Conservation (phyloP, 2,113 vertebrate species). For the Excalfactoria chinensis region DNA sequence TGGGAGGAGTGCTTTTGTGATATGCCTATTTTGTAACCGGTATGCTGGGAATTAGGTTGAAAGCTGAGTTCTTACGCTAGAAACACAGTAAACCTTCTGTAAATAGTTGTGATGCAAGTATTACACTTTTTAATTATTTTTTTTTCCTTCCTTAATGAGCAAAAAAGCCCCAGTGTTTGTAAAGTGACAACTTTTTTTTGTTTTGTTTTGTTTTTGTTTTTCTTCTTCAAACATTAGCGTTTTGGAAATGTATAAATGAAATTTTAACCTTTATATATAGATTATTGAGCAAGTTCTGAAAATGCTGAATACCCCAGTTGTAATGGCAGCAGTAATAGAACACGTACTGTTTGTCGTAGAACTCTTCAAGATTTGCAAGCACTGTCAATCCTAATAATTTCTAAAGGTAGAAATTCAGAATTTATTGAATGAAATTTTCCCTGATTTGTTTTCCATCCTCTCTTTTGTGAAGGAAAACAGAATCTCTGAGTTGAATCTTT, state of each 20-base stretch:
- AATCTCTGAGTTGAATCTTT: background rate
- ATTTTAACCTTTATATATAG: background rate
- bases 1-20: background rate
- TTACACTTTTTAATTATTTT: background rate
- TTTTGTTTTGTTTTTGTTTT: background rate
- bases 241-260: background rate
- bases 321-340: background rate
- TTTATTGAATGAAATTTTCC: background rate
- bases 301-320: background rate
- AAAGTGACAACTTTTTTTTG: background rate
- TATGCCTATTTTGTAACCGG: background rate
- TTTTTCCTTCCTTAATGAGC: background rate
- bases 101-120: background rate
- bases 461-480: background rate
- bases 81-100: background rate
- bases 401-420: background rate
- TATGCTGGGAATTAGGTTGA: background rate
- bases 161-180: background rate
- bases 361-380: background rate
- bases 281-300: background rate
- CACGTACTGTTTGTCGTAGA: background rate
- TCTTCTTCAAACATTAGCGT: background rate
- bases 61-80: background rate
- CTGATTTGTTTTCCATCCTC: background rate
- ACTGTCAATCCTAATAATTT: background rate